These are phyloP conservation scores for Chymomyza caudatula DNA, from an alignment of 2,888 invertebrate species.

Conservation along the genomic window DNA sequence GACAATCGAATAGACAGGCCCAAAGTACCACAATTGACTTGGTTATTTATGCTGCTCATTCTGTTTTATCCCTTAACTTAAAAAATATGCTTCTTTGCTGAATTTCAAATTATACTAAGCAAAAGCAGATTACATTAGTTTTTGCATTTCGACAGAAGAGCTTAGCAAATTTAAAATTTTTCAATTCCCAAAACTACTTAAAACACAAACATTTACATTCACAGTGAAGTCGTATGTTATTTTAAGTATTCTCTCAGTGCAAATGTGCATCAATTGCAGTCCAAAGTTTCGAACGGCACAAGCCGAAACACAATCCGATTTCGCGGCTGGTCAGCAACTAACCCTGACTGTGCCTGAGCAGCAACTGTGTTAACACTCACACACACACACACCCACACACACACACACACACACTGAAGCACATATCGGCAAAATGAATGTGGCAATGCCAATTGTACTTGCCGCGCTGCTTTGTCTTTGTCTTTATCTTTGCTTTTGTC, in stretches of 20 bases:
- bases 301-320: constrained; percentile 30
- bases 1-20: no score
- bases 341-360: constrained; percentile 11
- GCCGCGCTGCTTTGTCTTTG: constrained; percentile 29
- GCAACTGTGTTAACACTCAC: background rate
- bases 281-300: constrained; percentile 3
- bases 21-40: no score
- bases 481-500: background rate
- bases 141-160: no score
- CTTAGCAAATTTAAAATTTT: background rate
- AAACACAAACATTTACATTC: background rate
- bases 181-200: background rate
- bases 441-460: constrained; percentile 42
- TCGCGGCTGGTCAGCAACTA: constrained; percentile 42
- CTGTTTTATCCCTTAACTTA: no score
- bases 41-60: no score
- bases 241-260: background rate
- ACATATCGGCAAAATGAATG: background rate
- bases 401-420: background rate
- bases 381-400: background rate
- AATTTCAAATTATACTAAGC: no score
- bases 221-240: no score
- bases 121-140: no score
- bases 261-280: no score
- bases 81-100: no score